These are phyloP conservation scores for Gnathonemus echidnorhynchus DNA, from an alignment of 2,113 vertebrate genomes.

Conservation along the genomic window DNA sequence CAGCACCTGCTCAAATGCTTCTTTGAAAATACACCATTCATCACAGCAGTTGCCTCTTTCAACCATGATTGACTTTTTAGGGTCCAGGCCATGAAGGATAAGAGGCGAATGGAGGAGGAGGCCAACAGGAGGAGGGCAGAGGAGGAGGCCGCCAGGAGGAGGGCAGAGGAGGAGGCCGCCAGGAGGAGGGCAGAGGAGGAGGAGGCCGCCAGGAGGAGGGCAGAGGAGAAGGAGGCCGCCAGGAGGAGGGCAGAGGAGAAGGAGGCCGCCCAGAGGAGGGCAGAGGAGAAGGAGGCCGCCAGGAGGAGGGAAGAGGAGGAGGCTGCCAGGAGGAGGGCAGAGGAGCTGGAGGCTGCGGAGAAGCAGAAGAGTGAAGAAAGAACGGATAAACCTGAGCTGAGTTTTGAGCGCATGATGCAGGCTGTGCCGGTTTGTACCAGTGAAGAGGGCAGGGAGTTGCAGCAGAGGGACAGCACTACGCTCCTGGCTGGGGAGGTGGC, in stretches of 20 bases:
- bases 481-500: slow-evolving; percentile 13
- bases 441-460: slow-evolving; percentile 36
- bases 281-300: slow-evolving; percentile 32
- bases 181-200: slow-evolving; percentile 26
- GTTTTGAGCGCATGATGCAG: slow-evolving; percentile 36
- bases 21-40: not conserved
- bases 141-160: slow-evolving; percentile 20
- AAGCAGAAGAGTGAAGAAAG: slow-evolving; percentile 26
- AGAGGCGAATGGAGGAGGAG: slow-evolving; percentile 41
- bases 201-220: slow-evolving; percentile 14
- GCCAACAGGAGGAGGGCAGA: not conserved
- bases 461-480: not conserved
- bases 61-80: slow-evolving; percentile 34
- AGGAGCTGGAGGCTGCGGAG: not conserved
- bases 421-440: slow-evolving; percentile 51
- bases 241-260: not conserved
- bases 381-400: not conserved
- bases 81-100: slow-evolving; percentile 55
- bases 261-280: not conserved
- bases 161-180: not conserved
- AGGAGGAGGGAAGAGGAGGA: not conserved
- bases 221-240: slow-evolving; percentile 22
- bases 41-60: not conserved
- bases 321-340: slow-evolving; percentile 20
- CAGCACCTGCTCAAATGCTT: not conserved